Evolutionary conservation across 2,113 vertebrate species (phyloP).

Genomic region (Callipepla squamata): DNA sequence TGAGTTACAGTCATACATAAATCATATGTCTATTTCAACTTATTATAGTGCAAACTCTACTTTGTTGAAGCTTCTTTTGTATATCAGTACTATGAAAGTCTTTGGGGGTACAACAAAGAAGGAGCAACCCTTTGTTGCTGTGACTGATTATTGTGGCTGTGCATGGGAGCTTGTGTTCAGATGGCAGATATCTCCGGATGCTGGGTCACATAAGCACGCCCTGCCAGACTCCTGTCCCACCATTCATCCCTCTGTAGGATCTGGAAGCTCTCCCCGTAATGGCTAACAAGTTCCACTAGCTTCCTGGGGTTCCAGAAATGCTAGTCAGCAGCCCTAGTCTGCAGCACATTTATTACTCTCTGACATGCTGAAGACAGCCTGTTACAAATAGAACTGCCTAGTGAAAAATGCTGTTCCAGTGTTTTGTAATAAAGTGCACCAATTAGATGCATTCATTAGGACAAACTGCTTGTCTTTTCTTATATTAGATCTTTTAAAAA

Average conservation of each 20-base stretch:
- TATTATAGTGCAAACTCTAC: background rate
- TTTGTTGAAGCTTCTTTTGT: background rate
- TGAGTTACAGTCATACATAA: slow-evolving; percentile 45
- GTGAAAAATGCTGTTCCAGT: slow-evolving; percentile 83
- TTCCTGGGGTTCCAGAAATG: slow-evolving; percentile 80
- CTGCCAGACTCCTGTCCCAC: background rate
- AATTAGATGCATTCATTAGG: slow-evolving; percentile 86
- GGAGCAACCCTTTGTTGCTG: background rate
- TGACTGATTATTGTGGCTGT: background rate
- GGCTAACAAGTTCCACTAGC: slow-evolving; percentile 73
- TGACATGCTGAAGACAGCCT: slow-evolving; percentile 82
- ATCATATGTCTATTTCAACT: background rate
- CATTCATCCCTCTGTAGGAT: background rate
- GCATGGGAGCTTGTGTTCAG: rapidly evolving
- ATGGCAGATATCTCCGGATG: background rate
- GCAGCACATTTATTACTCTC: slow-evolving; percentile 83
- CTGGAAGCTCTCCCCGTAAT: slow-evolving; percentile 72
- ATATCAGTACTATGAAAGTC: background rate
- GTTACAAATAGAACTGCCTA: slow-evolving; percentile 84
- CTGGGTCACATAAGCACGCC: background rate
- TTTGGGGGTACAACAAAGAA: background rate
- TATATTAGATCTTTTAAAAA: slow-evolving; percentile 78
- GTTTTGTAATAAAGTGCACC: slow-evolving; percentile 86
- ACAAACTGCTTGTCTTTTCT: slow-evolving; percentile 83
- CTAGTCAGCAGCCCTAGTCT: slow-evolving; percentile 84